Evolutionary conservation across 2,888 invertebrate species (phyloP).

Genomic region (Andrena flavipes): DNA sequence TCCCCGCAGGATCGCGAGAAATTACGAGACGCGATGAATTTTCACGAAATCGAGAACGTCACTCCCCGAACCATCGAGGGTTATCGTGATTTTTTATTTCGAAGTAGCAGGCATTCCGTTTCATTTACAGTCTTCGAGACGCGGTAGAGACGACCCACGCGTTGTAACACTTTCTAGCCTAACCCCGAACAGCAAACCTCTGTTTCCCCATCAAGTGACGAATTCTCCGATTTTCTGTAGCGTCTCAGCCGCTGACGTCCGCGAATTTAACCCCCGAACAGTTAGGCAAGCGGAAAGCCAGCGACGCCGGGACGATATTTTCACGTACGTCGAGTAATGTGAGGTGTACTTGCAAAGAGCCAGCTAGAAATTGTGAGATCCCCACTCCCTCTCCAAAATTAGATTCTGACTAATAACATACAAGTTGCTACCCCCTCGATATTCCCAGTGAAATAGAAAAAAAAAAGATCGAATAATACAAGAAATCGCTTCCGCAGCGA

Average conservation of each 20-base stretch:
- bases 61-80: neutral
- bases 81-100: neutral
- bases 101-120: neutral
- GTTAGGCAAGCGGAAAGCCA: constrained; percentile 55
- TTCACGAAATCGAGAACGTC: constrained; percentile 1
- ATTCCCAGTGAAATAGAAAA: neutral
- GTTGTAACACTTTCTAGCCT: too few species aligned
- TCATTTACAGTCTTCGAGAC: neutral
- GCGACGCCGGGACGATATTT: constrained; percentile 51
- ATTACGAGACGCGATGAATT: constrained; percentile 9
- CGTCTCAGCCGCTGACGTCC: constrained; percentile 50
- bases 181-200: neutral
- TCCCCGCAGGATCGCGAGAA: constrained; percentile 37
- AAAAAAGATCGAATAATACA: neutral
- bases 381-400: neutral
- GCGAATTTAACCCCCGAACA: constrained; percentile 57
- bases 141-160: too few species aligned
- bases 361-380: constrained; percentile 21
- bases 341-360: constrained; percentile 39
- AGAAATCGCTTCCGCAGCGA: neutral
- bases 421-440: neutral
- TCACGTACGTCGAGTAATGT: constrained; percentile 50
- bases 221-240: constrained; percentile 59
- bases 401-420: constrained; percentile 36
- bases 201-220: constrained; percentile 41